A percentile compares a stretch with the other conserved stretches of the same genome.
phyloP scores from a whole-genome alignment of 1,140 invertebrate species.

The Tribolium madens region DNA sequence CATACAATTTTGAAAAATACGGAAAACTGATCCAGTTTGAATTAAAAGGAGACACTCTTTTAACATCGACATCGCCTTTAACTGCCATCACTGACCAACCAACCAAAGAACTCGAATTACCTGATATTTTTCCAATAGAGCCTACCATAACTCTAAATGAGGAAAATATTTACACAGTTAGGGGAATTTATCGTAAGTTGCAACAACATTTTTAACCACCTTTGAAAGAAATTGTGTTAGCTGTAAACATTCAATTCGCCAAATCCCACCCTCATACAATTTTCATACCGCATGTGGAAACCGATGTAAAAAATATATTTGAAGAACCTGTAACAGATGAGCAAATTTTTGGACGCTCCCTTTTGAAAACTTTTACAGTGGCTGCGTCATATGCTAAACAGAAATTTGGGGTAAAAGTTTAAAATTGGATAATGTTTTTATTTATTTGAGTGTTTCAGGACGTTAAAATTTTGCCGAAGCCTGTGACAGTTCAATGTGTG shows the following conservation, averaged over 20 bases:
- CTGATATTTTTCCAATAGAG: conserved; percentile 79
- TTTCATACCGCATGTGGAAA: conserved; percentile 75
- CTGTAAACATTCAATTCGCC: conserved; percentile 66
- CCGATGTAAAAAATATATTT: conserved; percentile 75
- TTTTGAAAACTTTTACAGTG: conserved; percentile 79
- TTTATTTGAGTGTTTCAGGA: conserved; percentile 68
- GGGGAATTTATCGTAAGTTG: conserved; percentile 79
- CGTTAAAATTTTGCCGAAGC: conserved; percentile 77
- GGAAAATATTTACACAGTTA: conserved; percentile 74
- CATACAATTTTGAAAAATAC: conserved; percentile 73
- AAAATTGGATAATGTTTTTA: background rate
- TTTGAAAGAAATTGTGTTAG: conserved; percentile 61
- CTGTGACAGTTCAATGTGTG: conserved; percentile 84
- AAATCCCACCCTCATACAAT: conserved; percentile 79
- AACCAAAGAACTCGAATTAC: conserved; percentile 69
- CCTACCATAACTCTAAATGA: conserved; percentile 75
- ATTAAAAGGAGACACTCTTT: conserved; percentile 72
- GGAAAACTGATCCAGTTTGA: conserved; percentile 75
- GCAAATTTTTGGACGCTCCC: conserved; percentile 76
- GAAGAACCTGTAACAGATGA: conserved; percentile 73
- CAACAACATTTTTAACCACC: background rate
- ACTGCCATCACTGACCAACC: conserved; percentile 66
- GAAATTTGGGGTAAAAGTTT: conserved; percentile 72
- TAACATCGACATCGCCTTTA: conserved; percentile 75
- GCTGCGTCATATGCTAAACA: conserved; percentile 78